Evolutionary conservation across 2,888 invertebrate genomes (phyloP).

Genomic region (Tanytarsus gracilentus): DNA sequence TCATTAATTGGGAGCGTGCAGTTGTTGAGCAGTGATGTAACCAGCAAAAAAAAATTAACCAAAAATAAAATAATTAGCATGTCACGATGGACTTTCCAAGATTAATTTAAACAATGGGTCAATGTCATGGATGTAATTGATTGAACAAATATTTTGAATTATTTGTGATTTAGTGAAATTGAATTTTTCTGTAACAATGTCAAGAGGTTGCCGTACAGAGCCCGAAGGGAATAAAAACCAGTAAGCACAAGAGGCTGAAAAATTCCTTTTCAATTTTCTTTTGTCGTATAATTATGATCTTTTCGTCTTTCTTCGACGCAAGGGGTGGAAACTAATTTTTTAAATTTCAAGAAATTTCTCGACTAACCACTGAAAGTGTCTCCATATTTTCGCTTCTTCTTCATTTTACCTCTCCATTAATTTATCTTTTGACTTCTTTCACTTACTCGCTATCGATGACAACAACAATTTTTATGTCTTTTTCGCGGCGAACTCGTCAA

Average conservation of each 20-base stretch:
- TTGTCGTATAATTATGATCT: conserved; percentile 17
- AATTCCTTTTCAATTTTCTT: conserved; percentile 21
- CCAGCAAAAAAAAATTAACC: too few relatives aligned
- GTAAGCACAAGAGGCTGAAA: too few relatives aligned
- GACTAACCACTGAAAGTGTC: background rate
- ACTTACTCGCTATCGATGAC: background rate
- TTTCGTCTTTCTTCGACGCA: background rate
- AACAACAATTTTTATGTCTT: background rate
- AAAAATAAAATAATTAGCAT: too few relatives aligned
- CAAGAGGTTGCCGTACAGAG: too few relatives aligned
- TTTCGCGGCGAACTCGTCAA: background rate
- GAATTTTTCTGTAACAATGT: too few relatives aligned
- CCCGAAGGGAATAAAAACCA: background rate
- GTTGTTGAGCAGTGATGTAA: background rate
- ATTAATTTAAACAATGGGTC: too few relatives aligned
- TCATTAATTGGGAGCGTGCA: background rate
- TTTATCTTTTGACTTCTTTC: conserved; percentile 1
- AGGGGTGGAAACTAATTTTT: too few relatives aligned
- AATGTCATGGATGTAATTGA: too few relatives aligned
- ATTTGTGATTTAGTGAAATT: too few relatives aligned
- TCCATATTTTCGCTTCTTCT: background rate
- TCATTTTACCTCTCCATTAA: background rate
- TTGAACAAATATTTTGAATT: too few relatives aligned
- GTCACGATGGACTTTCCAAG: too few relatives aligned
- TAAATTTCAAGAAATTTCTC: too few relatives aligned